phyloP scores from a whole-genome alignment of 2,113 vertebrate genomes.

The Platycercus adscitus region DNA sequence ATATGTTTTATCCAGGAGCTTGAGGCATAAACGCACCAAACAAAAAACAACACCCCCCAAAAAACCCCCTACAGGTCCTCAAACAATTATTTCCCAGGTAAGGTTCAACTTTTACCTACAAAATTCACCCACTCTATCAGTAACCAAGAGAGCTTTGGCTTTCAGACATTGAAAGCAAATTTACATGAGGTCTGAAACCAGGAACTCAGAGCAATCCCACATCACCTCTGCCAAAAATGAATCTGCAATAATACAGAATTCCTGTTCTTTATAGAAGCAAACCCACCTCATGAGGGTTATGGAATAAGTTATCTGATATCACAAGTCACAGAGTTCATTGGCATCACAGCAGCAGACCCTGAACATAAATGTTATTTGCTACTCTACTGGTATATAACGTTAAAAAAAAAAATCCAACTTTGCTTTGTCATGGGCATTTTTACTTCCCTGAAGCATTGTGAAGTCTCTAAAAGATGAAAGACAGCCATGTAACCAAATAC shows the following conservation, averaged over 20 bases:
- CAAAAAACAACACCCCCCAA: background rate
- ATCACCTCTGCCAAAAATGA: background rate
- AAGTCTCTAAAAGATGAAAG: constrained; percentile 14
- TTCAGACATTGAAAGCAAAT: background rate
- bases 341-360: background rate
- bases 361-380: background rate
- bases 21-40: background rate
- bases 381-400: background rate
- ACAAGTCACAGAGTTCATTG: background rate
- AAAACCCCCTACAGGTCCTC: background rate
- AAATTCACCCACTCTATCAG: background rate
- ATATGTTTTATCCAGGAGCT: background rate
- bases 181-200: background rate
- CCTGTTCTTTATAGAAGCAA: background rate
- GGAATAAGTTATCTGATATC: background rate
- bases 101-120: background rate
- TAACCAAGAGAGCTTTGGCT: background rate
- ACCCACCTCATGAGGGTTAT: background rate
- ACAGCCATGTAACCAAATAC: constrained; percentile 48
- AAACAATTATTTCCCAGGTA: background rate
- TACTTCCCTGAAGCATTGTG: background rate
- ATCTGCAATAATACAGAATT: background rate
- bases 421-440: background rate
- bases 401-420: background rate
- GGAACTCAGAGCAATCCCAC: background rate